phyloP scores from a whole-genome alignment of 35 echinoderm and acorn worm genomes.

The Patiria miniata region DNA sequence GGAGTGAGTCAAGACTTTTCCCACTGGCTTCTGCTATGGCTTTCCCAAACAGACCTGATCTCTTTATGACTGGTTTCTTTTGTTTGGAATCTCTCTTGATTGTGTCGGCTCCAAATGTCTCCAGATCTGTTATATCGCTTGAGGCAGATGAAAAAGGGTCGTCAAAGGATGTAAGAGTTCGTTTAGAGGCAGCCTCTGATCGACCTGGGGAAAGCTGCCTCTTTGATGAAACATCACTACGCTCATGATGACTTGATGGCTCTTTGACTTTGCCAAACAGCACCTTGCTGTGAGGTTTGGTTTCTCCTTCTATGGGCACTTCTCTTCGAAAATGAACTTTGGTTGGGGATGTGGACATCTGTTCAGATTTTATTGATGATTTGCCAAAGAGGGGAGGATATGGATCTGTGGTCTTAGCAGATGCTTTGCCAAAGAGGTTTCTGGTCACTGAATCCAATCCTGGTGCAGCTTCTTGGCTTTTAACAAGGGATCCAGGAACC shows the following conservation, averaged over 20 bases:
- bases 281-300: not conserved
- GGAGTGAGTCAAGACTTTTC: not conserved
- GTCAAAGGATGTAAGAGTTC: slow-evolving; percentile 23
- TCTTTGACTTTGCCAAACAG: not conserved
- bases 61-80: slow-evolving; percentile 27
- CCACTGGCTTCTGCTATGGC: slow-evolving; percentile 48
- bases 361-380: not conserved
- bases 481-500: not conserved
- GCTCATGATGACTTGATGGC: not conserved
- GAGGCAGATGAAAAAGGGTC: slow-evolving; percentile 22
- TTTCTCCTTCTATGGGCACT: not conserved
- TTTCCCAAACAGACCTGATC: slow-evolving; percentile 47
- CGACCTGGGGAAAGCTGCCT: slow-evolving; percentile 2
- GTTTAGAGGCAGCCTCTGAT: slow-evolving; percentile 1
- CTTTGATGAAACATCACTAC: not conserved
- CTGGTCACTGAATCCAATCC: slow-evolving; percentile 3
- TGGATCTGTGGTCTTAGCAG: not conserved
- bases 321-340: not conserved
- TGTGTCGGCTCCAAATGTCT: slow-evolving; percentile 55
- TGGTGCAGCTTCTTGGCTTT: not conserved
- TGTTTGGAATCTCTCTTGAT: slow-evolving; percentile 14
- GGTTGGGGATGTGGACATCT: not conserved
- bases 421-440: not conserved
- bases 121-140: slow-evolving; percentile 59
- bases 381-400: not conserved